These are phyloP conservation scores for Fregata magnificens DNA, from an alignment of 2,113 vertebrate species.

Conservation along the genomic window DNA sequence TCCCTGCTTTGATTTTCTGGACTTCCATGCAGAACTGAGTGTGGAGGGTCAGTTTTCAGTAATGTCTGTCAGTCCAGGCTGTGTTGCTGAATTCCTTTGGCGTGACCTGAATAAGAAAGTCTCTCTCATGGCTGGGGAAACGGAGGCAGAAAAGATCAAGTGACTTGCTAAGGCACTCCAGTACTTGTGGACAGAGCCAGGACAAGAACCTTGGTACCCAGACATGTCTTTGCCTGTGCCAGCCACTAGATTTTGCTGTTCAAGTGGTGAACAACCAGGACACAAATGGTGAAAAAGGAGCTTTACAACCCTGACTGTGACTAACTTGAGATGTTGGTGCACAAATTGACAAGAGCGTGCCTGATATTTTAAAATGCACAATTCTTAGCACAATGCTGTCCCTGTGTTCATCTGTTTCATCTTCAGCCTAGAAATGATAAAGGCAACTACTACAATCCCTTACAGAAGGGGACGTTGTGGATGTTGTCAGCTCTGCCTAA, in stretches of 20 bases:
- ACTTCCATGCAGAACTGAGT: background rate
- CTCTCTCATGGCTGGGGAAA: background rate
- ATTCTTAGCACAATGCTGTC: background rate
- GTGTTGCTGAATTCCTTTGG: background rate
- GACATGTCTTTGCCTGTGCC: background rate
- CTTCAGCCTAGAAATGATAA: background rate
- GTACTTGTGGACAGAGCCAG: background rate
- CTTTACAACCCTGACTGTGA: background rate
- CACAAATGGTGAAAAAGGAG: background rate
- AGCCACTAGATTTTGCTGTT: background rate
- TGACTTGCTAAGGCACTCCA: background rate
- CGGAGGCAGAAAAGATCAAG: background rate
- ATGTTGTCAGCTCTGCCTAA: background rate
- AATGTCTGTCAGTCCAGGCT: background rate
- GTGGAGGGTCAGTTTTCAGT: background rate
- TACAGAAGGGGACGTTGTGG: background rate
- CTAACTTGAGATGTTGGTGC: background rate
- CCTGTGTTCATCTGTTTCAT: background rate
- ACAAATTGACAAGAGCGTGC: background rate
- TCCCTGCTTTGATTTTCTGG: background rate
- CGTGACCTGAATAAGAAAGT: background rate
- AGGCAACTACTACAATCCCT: background rate
- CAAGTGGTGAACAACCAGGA: background rate
- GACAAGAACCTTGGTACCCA: background rate
- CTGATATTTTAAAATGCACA: background rate